These are phyloP conservation scores for Lithosia quadra DNA, from an alignment of 2,888 invertebrate genomes.

Conservation along the genomic window DNA sequence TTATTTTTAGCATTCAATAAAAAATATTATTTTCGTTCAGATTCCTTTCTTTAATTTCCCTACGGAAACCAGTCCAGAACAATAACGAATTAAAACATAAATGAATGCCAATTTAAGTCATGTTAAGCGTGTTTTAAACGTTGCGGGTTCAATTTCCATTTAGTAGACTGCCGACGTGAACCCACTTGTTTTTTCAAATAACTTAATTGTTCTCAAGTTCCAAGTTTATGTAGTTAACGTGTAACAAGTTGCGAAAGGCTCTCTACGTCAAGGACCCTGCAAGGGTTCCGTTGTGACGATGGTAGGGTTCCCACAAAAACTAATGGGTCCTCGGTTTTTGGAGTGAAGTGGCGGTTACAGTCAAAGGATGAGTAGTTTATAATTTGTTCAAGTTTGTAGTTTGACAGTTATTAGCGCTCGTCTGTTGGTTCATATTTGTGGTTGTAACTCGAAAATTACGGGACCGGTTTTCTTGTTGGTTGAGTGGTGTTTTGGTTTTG, in stretches of 20 bases:
- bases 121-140: too few relatives aligned
- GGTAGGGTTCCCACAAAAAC: constrained; percentile 29
- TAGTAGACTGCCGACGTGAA: too few relatives aligned
- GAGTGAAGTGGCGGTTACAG: constrained; percentile 7
- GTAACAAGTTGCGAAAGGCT: constrained; percentile 43
- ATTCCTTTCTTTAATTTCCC: too few relatives aligned
- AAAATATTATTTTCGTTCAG: too few relatives aligned
- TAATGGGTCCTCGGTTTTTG: constrained; percentile 1
- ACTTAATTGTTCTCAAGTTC: constrained; percentile 16
- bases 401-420: neutral
- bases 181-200: too few relatives aligned
- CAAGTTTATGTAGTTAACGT: constrained; percentile 23
- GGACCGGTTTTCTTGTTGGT: neutral
- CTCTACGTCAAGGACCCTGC: constrained; percentile 31
- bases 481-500: neutral
- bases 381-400: neutral
- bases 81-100: too few relatives aligned
- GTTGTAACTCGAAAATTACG: constrained; percentile 3
- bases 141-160: neutral
- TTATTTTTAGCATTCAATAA: too few relatives aligned
- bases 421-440: constrained; percentile 6
- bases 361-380: constrained; percentile 7
- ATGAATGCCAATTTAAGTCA: too few relatives aligned
- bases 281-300: constrained; percentile 12
- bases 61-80: too few relatives aligned